phyloP scores from a whole-genome alignment of 2,888 invertebrate genomes.

The Lysandra coridon region DNA sequence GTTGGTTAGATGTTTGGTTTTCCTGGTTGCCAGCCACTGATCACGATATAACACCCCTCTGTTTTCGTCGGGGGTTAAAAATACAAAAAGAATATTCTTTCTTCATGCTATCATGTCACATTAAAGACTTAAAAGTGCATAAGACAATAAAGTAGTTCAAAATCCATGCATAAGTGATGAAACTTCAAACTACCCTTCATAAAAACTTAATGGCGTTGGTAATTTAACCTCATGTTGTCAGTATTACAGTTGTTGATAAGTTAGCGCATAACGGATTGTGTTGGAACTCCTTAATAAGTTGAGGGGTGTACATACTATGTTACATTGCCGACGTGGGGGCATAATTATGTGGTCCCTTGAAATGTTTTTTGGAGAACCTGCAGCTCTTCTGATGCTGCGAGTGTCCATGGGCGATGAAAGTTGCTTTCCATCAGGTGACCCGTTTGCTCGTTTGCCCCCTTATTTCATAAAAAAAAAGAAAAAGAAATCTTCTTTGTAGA shows the following conservation, averaged over 20 bases:
- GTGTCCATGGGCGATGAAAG: too few relatives aligned
- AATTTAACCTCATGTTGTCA: constrained; percentile 33
- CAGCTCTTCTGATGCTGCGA: too few relatives aligned
- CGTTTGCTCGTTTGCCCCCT: too few relatives aligned
- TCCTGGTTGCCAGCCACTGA: too few relatives aligned
- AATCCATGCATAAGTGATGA: not conserved
- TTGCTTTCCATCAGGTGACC: too few relatives aligned
- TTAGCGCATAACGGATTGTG: constrained; percentile 44
- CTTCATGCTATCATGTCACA: not conserved
- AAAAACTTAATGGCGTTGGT: constrained; percentile 28
- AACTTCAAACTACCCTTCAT: constrained; percentile 19
- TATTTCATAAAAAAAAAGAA: too few relatives aligned
- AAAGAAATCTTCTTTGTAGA: not conserved
- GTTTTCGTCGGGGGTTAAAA: too few relatives aligned
- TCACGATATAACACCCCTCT: too few relatives aligned
- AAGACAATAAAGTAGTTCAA: not conserved
- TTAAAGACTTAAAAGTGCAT: not conserved
- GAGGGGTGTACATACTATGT: not conserved
- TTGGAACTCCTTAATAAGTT: constrained; percentile 26
- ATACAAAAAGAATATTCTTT: too few relatives aligned
- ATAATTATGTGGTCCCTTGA: too few relatives aligned
- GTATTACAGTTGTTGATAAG: constrained; percentile 38
- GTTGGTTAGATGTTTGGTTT: too few relatives aligned
- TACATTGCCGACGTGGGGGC: not conserved
- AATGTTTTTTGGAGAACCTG: not conserved